These are phyloP conservation scores for Hypena proboscidalis DNA, from an alignment of 2,888 invertebrate species.

Conservation along the genomic window DNA sequence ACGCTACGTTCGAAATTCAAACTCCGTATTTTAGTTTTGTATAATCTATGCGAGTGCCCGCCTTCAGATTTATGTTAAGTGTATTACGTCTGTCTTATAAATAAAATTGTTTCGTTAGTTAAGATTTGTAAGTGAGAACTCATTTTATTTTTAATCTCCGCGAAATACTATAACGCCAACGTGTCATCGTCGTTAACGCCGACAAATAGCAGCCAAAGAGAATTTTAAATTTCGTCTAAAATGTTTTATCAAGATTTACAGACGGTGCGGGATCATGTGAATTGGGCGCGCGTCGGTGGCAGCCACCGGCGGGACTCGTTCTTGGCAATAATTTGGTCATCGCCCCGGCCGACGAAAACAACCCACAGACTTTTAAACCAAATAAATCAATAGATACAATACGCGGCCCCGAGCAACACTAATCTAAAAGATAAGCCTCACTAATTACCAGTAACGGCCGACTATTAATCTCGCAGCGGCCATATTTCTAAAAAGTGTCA, in stretches of 20 bases:
- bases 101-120: constrained; percentile 44
- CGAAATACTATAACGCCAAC: constrained; percentile 36
- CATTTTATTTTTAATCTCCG: constrained; percentile 39
- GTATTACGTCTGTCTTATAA: constrained; percentile 41
- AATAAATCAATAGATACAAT: constrained; percentile 49
- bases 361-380: constrained; percentile 34
- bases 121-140: constrained; percentile 35
- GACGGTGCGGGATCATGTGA: constrained; percentile 54
- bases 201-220: constrained; percentile 41
- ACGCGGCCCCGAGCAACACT: constrained; percentile 49
- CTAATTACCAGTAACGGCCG: constrained; percentile 65
- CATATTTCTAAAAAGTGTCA: constrained; percentile 64
- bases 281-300: constrained; percentile 50
- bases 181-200: constrained; percentile 51
- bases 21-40: constrained; percentile 44
- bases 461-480: constrained; percentile 60
- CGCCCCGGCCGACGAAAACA: constrained; percentile 61
- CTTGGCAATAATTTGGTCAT: constrained; percentile 80
- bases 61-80: constrained; percentile 43
- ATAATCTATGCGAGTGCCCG: constrained; percentile 38
- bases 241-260: constrained; percentile 67
- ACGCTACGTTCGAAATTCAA: constrained; percentile 22
- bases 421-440: constrained; percentile 65
- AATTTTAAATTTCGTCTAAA: constrained; percentile 60
- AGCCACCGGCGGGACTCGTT: constrained; percentile 67